phyloP scores from a whole-genome alignment of 2,888 invertebrate genomes.

The Taenaris catops region DNA sequence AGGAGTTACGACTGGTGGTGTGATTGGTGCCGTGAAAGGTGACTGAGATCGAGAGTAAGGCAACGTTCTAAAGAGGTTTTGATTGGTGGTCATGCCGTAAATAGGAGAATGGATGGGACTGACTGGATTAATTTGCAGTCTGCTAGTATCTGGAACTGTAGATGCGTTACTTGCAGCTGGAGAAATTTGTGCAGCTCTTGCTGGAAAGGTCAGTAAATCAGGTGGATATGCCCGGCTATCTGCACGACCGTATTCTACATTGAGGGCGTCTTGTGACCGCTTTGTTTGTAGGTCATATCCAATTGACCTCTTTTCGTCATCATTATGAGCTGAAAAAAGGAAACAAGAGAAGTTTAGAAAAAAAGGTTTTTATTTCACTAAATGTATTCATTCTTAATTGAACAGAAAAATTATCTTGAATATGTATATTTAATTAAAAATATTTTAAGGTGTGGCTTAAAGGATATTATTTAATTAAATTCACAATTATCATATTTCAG shows the following conservation, averaged over 20 bases:
- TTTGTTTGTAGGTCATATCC: slow-evolving; percentile 82
- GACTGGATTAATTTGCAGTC: slow-evolving; percentile 80
- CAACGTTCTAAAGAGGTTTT: slow-evolving; percentile 86
- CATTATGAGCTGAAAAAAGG: slow-evolving; percentile 79
- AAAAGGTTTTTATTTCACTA: too few relatives aligned
- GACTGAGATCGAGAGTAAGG: slow-evolving; percentile 89
- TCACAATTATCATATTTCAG: too few relatives aligned
- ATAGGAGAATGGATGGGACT: slow-evolving; percentile 84
- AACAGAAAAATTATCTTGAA: too few relatives aligned
- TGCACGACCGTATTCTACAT: slow-evolving; percentile 76
- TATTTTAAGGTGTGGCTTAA: too few relatives aligned
- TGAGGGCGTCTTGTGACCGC: slow-evolving; percentile 75
- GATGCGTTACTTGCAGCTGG: slow-evolving; percentile 91
- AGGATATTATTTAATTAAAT: too few relatives aligned
- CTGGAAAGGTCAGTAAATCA: slow-evolving; percentile 89
- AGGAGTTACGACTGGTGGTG: slow-evolving; percentile 84
- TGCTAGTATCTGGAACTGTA: slow-evolving; percentile 86
- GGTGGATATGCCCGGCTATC: slow-evolving; percentile 85
- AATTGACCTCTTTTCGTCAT: slow-evolving; percentile 85
- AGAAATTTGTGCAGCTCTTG: slow-evolving; percentile 84
- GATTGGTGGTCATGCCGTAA: slow-evolving; percentile 81
- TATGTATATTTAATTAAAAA: too few relatives aligned
- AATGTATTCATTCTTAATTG: too few relatives aligned
- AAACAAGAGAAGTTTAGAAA: slow-evolving; percentile 2
- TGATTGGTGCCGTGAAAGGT: slow-evolving; percentile 83